Evolutionary conservation across 2,113 vertebrate species (phyloP), one percentile per base, ranked within the genome.

Genomic region (Stictonetta naevosa): DNA sequence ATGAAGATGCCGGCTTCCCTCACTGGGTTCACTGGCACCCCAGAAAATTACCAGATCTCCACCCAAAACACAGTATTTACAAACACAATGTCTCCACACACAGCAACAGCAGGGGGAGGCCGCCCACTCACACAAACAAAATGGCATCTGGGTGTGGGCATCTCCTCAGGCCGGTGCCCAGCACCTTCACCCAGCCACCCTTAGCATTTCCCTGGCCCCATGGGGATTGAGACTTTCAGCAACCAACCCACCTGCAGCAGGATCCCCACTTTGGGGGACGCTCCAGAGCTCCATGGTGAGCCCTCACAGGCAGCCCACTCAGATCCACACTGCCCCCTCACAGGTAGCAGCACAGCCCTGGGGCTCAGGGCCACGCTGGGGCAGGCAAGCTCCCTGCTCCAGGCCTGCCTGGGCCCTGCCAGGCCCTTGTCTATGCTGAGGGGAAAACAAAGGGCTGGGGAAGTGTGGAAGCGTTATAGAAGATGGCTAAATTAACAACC

Each of bases 21-120:
- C 42, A 3, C 17, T 1, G 8, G 3, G 8, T 2, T 44, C 53
- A 1, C 42, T 10, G 8, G 50, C 2, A 8, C 1, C 46, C 31
- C 11, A 7, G 23, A 3, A 40, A 25, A 8, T 10, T 42, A 36
- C 28, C 33, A 10, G 6, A 5, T 3, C 34, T 14, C 22, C 48
- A 8, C 1, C 12, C 13, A 4, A 4, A 31, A 4, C 21, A 15
- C 3, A 4, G 7, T 8, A 8, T 14, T 15, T 12, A 19, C 28
- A 13, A 4, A 10, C 40, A 18, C 4, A 3, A 5, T 8, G 28
- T 9, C 46, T 31, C 62, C 40, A 9, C 6, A 31, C 5, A 9
- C 16, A 6, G 31, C 40, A 1, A 6, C 29, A 10, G 64, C 50
- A 36, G 8, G 28, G 3, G 21, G 21, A 13, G 15, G 21, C n/a